Conservation (phyloP, 2,797 vertebrate genomes). For the Poeciliopsis presidionis region DNA sequence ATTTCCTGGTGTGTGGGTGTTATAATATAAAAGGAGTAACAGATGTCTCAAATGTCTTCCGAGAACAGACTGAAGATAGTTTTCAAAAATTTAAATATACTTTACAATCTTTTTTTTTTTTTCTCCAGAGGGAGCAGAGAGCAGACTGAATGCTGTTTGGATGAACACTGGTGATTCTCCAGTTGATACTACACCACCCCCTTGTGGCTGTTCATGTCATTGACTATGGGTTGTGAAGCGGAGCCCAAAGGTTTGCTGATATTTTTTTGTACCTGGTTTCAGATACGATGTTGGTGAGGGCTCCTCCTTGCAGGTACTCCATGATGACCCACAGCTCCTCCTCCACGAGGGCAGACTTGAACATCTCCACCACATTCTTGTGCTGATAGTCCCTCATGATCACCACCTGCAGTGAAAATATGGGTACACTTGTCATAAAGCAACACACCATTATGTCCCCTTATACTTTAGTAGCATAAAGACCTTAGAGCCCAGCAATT, state of each 20-base stretch:
- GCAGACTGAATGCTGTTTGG: slow-evolving; percentile 1
- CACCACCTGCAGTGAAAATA: slow-evolving; percentile 85
- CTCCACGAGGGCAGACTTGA: slow-evolving; percentile 96
- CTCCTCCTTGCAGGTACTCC: slow-evolving; percentile 98
- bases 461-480: not conserved
- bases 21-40: slow-evolving; percentile 9
- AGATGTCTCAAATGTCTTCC: slow-evolving; percentile 29
- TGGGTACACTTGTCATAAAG: not conserved
- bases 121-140: slow-evolving; percentile 13
- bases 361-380: slow-evolving; percentile 98
- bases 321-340: slow-evolving; percentile 99
- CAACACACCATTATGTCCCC: not conserved
- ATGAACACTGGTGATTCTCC: slow-evolving; percentile 19
- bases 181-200: slow-evolving; percentile 71
- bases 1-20: slow-evolving; percentile 3
- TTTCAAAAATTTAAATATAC: not conserved
- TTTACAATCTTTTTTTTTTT: slow-evolving; percentile 27
- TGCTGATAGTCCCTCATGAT: slow-evolving; percentile 99
- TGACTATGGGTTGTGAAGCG: slow-evolving; percentile 33
- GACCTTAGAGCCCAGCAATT: not conserved
- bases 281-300: slow-evolving; percentile 97
- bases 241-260: slow-evolving; percentile 2
- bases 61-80: slow-evolving; percentile 17
- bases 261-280: slow-evolving; percentile 88
- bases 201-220: slow-evolving; percentile 70